Conservation (phyloP, 2,113 vertebrate species). For the Arothron firmamentum region DNA sequence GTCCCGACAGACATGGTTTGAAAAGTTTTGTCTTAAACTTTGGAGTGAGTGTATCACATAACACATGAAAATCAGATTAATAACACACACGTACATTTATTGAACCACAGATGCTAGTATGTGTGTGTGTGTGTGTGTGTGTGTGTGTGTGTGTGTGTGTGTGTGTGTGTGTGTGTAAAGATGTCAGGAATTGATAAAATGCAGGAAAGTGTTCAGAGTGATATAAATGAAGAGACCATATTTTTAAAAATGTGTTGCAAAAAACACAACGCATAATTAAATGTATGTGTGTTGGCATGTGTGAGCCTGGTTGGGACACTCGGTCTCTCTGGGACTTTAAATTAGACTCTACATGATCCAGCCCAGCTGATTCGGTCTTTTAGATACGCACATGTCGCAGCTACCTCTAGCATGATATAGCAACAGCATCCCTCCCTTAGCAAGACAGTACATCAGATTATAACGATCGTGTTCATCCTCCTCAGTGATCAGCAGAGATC, state of each 20-base stretch:
- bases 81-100: slow-evolving; percentile 15
- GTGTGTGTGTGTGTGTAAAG: no score
- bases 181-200: no score
- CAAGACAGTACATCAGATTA: background rate
- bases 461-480: slow-evolving; percentile 9
- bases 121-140: background rate
- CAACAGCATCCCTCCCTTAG: slow-evolving; percentile 13
- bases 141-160: no score
- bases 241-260: no score
- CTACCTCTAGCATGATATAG: slow-evolving; percentile 1
- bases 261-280: no score
- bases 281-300: no score
- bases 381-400: no score
- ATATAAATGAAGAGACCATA: no score
- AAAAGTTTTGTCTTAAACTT: slow-evolving; percentile 47
- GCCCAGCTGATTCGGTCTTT: slow-evolving; percentile 20
- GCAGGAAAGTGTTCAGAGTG: no score
- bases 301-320: slow-evolving; percentile 37
- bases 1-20: slow-evolving; percentile 51
- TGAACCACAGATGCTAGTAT: background rate
- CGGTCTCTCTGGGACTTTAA: slow-evolving; percentile 29
- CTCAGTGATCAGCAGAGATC: slow-evolving; percentile 10
- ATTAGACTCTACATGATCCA: slow-evolving; percentile 10
- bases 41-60: slow-evolving; percentile 49
- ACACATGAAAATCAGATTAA: slow-evolving; percentile 55